phyloP scores from a whole-genome alignment of 2,888 invertebrate genomes.

The Lepeophtheirus nordmannii region DNA sequence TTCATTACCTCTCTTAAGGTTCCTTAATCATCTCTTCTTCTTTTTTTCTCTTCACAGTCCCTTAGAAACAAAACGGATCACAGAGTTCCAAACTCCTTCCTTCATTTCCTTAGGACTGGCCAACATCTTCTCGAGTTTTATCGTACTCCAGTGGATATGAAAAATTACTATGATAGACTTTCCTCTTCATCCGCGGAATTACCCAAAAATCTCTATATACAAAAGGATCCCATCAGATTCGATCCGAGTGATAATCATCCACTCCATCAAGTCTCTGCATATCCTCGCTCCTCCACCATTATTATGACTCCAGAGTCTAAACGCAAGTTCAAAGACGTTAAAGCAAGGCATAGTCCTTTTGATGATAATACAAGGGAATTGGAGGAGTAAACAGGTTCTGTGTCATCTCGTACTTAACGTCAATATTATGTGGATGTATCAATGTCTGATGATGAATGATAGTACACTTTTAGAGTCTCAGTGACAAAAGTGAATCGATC shows the following conservation, averaged over 20 bases:
- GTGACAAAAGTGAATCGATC: no score
- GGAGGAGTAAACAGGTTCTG: background rate
- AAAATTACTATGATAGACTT: constrained; percentile 1
- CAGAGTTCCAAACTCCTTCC: background rate
- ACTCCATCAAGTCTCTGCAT: background rate
- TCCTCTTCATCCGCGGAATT: background rate
- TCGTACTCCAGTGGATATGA: background rate
- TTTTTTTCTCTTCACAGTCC: no score
- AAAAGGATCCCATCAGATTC: background rate
- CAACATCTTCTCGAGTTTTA: background rate
- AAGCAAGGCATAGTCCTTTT: background rate
- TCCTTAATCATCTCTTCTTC: no score
- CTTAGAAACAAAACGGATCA: background rate
- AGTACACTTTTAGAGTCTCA: no score
- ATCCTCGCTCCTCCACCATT: background rate
- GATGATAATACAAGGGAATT: background rate
- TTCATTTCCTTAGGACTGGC: background rate
- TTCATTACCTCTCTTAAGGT: no score
- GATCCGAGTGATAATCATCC: background rate
- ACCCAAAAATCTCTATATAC: background rate
- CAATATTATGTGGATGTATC: no score
- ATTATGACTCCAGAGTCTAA: background rate
- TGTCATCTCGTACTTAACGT: no score
- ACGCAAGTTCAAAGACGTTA: background rate
- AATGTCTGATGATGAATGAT: no score